Evolutionary conservation across 2,888 invertebrate genomes (phyloP), one percentile per base, ranked within the genome.

Genomic region (Conus canariensis): DNA sequence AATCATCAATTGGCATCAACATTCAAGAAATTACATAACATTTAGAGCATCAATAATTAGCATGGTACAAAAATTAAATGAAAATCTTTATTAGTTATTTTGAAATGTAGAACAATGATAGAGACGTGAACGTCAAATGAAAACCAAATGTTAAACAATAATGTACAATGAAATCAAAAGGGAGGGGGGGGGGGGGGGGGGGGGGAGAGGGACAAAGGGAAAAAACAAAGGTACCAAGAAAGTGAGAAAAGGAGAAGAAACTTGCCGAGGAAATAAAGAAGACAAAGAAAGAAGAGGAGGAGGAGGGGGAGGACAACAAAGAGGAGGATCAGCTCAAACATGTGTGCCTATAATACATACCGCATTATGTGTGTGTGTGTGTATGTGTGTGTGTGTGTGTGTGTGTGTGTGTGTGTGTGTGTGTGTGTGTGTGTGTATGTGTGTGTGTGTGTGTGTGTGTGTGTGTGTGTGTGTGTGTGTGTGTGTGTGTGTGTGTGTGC

Each of bases 401-500:
- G 77, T 77, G 77, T 77, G 77, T 77, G 77, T 77, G 77, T 30
- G 77, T 45, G 45, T 45, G 45, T 45, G 45, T 45, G 45, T 74
- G 74, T 7, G 16, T 74, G 74, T 74, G n/a, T 74, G 74, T 64
- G 64, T 64, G 74, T 74, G 74, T 74, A 19, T 74, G 74, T 74
- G 74, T 74, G 74, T 74, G 74, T 74, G 74, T 74, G 22, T 74
- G 64, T 74, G 74, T 74, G 74, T 74, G 74, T 74, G 64, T 16
- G 64, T 16, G 64, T 5, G 25, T 12, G 3, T 1, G 60, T 22
- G 19, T 16, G 88, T 30, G 30, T 30, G 30, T 30, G 30, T 30
- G 30, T 30, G 30, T 30, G 45, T 45, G 45, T 45, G 45, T 45
- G 45, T 45, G 45, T 45, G 45, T 45, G 45, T 45, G 45, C 45